A percentile compares a stretch with the other conserved stretches of the same genome.
Evolutionary conservation across 2,797 vertebrate species (phyloP).

Genomic region (Hozukius guyotensis): DNA sequence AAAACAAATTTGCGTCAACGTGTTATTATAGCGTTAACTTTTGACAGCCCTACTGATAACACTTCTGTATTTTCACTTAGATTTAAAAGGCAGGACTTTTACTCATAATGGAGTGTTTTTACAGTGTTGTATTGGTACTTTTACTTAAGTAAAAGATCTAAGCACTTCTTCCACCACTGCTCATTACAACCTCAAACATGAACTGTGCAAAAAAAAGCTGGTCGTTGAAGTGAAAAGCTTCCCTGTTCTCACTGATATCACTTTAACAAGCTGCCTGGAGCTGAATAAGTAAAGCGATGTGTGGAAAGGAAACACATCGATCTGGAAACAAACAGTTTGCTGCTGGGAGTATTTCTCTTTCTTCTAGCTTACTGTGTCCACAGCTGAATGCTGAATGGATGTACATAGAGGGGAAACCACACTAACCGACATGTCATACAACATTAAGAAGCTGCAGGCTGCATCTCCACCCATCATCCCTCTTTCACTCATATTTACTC

Average conservation of each 20-base stretch:
- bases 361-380: neutral
- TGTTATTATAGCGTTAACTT: no score
- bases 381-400: neutral
- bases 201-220: neutral
- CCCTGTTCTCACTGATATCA: neutral
- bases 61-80: accelerated
- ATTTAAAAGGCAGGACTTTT: no score
- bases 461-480: constrained; percentile 4
- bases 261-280: neutral
- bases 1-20: no score
- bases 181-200: neutral
- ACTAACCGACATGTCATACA: neutral
- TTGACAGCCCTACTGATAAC: no score
- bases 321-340: neutral
- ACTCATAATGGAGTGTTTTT: no score
- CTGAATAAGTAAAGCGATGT: neutral
- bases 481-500: constrained; percentile 27
- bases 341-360: neutral
- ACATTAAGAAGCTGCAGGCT: constrained; percentile 15
- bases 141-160: no score
- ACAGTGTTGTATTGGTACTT: no score
- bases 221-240: neutral
- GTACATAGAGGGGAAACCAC: neutral
- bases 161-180: neutral
- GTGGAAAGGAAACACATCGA: neutral